A percentile compares a stretch with the other conserved stretches of the same genome.
These are phyloP conservation scores for Pteronura brasiliensis DNA, from an alignment of 2,113 vertebrate species.

Conservation along the genomic window DNA sequence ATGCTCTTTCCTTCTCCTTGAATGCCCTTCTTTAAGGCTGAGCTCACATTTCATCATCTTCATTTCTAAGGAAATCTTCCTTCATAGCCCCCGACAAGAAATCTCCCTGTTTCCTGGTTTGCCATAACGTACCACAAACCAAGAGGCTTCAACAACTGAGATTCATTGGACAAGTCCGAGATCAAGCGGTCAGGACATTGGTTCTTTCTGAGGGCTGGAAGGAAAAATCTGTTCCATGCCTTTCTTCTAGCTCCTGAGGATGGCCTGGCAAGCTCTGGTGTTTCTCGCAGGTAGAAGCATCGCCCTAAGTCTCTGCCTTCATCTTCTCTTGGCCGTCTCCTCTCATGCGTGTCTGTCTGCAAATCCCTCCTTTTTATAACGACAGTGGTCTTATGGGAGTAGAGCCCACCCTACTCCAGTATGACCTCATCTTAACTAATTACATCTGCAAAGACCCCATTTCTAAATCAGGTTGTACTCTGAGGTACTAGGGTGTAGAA, in stretches of 20 bases:
- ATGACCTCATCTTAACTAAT: background rate
- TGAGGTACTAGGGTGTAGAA: background rate
- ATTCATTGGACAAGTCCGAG: background rate
- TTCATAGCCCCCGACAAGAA: background rate
- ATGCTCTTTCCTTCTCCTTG: background rate
- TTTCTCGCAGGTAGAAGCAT: background rate
- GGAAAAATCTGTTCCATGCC: background rate
- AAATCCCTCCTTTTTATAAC: background rate
- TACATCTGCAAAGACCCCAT: background rate
- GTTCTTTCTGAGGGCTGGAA: background rate
- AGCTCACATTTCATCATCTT: background rate
- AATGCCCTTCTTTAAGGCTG: background rate
- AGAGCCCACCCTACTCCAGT: background rate
- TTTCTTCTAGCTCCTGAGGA: background rate
- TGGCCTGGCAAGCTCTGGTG: background rate
- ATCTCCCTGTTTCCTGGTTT: background rate
- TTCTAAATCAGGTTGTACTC: background rate
- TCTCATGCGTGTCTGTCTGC: background rate
- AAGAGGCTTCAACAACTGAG: background rate
- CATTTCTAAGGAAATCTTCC: background rate
- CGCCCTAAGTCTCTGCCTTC: background rate
- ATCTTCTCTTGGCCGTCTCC: background rate
- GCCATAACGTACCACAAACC: background rate
- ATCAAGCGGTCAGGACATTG: background rate
- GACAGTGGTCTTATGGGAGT: background rate